A percentile compares a stretch with the other conserved stretches of the same genome.
Conservation (phyloP, 2,797 vertebrate genomes). For the Gobio occitaniae region DNA sequence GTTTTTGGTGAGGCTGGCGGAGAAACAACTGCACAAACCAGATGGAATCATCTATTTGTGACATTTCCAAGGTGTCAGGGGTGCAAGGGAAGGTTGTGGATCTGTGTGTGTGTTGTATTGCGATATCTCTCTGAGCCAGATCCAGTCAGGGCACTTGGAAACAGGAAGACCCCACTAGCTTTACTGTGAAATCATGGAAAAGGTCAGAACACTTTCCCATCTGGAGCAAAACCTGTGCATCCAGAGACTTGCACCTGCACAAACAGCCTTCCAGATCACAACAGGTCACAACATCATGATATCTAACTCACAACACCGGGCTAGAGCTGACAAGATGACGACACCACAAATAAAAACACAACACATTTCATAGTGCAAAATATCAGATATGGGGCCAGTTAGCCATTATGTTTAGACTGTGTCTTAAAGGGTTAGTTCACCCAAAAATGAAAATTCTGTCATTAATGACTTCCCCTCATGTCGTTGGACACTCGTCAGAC, state of each 20-base stretch:
- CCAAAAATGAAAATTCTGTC: too few species aligned
- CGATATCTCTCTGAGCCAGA: conserved; percentile 32
- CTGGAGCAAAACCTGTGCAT: conserved; percentile 41
- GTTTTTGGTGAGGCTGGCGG: conserved; percentile 26
- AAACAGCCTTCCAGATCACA: conserved; percentile 25
- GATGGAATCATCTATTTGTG: conserved; percentile 22
- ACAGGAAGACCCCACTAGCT: conserved; percentile 61
- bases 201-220: conserved; percentile 46
- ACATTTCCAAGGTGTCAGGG: conserved; percentile 13
- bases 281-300: background rate
- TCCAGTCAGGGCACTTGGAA: conserved; percentile 54
- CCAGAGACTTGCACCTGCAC: conserved; percentile 52
- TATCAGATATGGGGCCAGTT: background rate
- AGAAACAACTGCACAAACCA: conserved; percentile 16
- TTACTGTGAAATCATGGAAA: conserved; percentile 45
- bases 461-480: too few species aligned
- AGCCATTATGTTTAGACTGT: too few species aligned
- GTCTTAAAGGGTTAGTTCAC: too few species aligned
- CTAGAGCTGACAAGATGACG: background rate
- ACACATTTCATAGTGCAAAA: background rate
- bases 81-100: background rate
- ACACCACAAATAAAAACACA: background rate
- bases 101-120: conserved; percentile 41
- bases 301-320: background rate
- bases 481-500: too few species aligned